Evolutionary conservation across 1,140 invertebrate genomes (phyloP).

Genomic region (Drosophila quadrilineata): DNA sequence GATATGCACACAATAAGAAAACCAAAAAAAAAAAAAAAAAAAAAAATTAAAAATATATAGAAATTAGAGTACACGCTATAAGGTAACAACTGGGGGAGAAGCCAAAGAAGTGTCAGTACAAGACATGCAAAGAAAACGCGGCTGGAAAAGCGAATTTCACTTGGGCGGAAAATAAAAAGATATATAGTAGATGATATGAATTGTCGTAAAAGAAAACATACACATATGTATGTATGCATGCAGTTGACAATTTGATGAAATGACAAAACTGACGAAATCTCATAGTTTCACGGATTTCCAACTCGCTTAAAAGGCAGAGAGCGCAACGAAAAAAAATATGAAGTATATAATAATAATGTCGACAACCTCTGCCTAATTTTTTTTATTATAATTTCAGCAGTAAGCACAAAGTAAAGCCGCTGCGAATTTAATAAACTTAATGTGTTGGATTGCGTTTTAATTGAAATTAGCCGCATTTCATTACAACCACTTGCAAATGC

Average conservation of each 20-base stretch:
- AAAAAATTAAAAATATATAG: constrained; percentile 20
- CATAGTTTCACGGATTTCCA: constrained; percentile 19
- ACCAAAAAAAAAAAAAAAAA: too few species aligned
- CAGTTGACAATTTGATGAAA: constrained; percentile 15
- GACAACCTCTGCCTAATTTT: not conserved
- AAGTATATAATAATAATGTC: not conserved
- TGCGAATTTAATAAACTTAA: constrained; percentile 39
- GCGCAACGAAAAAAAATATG: not conserved
- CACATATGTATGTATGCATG: too few species aligned
- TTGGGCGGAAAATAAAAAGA: constrained; percentile 58
- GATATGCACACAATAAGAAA: constrained; percentile 31
- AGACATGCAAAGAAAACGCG: constrained; percentile 54
- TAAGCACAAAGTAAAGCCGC: not conserved
- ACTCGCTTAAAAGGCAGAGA: constrained; percentile 7
- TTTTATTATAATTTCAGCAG: constrained; percentile 6
- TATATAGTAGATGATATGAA: not conserved
- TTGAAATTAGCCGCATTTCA: constrained; percentile 62
- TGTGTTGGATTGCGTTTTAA: constrained; percentile 27
- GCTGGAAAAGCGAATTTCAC: constrained; percentile 56
- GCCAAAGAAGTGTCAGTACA: constrained; percentile 44
- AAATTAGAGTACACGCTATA: constrained; percentile 14
- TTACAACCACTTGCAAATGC: constrained; percentile 34
- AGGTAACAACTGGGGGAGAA: constrained; percentile 31
- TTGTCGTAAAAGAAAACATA: constrained; percentile 9
- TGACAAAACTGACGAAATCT: constrained; percentile 4